Conservation (phyloP, 2,113 vertebrate genomes). For the Menidia beryllina region DNA sequence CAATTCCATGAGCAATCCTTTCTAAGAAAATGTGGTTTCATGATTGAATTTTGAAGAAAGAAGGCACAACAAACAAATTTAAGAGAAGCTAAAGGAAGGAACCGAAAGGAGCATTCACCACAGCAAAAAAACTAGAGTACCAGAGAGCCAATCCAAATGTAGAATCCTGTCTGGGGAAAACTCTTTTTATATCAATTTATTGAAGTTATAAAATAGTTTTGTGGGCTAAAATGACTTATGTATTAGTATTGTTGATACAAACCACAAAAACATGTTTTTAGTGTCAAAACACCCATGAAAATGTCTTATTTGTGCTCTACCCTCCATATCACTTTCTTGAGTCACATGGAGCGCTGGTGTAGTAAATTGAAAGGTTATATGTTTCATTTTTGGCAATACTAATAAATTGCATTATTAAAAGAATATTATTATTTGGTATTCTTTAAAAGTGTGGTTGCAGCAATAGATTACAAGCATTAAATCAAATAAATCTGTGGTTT, state of each 20-base stretch:
- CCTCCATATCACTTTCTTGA: background rate
- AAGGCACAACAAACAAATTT: conserved; percentile 36
- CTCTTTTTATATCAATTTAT: conserved; percentile 53
- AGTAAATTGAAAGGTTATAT: background rate
- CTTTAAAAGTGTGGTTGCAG: too few species aligned
- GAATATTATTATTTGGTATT: background rate
- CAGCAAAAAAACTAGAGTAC: conserved; percentile 63
- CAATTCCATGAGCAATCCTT: conserved; percentile 2
- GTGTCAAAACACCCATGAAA: background rate
- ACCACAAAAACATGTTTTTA: background rate
- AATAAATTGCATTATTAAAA: background rate
- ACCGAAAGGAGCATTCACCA: conserved; percentile 67
- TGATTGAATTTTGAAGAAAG: conserved; percentile 9
- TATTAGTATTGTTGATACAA: background rate
- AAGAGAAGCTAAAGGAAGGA: conserved; percentile 62
- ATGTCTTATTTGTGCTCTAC: background rate
- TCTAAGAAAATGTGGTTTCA: background rate
- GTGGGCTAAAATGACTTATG: too few species aligned
- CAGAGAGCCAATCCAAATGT: conserved; percentile 63
- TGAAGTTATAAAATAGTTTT: background rate
- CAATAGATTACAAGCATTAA: too few species aligned
- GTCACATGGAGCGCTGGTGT: too few species aligned
- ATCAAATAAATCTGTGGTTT: background rate
- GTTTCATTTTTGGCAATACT: background rate
- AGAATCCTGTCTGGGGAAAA: conserved; percentile 62